A percentile compares a stretch with the other conserved stretches of the same genome.
Evolutionary conservation across 2,888 invertebrate species (phyloP).

Genomic region (Octonoba sinensis): DNA sequence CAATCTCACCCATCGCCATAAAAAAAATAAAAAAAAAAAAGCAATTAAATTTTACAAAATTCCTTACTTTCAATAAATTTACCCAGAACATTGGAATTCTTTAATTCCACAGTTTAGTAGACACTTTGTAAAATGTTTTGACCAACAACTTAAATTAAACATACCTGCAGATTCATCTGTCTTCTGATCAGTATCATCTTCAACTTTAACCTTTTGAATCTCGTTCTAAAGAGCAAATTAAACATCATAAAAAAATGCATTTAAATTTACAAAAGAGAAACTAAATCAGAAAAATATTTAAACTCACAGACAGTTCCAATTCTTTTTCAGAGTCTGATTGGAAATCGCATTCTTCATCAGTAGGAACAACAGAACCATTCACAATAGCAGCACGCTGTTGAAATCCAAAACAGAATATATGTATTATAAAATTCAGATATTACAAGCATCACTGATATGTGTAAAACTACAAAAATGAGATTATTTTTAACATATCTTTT

Average conservation of each 20-base stretch:
- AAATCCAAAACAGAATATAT: background rate
- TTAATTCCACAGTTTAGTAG: too few species aligned
- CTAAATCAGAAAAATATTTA: background rate
- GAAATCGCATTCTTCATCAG: conserved; percentile 89
- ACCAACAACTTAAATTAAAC: background rate
- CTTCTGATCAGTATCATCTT: conserved; percentile 48
- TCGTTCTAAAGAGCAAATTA: conserved; percentile 23
- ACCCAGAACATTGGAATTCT: too few species aligned
- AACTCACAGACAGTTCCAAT: conserved; percentile 68
- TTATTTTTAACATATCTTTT: background rate
- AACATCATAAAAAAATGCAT: background rate
- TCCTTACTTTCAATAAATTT: too few species aligned
- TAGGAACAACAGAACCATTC: conserved; percentile 85
- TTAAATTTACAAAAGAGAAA: background rate
- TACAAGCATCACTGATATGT: background rate
- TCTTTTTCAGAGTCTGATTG: conserved; percentile 85
- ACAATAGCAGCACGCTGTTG: conserved; percentile 65
- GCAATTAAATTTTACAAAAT: too few species aligned
- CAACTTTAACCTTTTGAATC: conserved; percentile 64
- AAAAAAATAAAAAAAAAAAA: too few species aligned
- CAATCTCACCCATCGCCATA: too few species aligned
- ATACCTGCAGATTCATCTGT: conserved; percentile 60
- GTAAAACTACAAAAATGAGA: background rate
- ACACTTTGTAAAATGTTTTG: background rate
- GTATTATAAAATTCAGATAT: background rate